Conservation (phyloP, 2,797 vertebrate species). For the Trichosurus vulpecula region DNA sequence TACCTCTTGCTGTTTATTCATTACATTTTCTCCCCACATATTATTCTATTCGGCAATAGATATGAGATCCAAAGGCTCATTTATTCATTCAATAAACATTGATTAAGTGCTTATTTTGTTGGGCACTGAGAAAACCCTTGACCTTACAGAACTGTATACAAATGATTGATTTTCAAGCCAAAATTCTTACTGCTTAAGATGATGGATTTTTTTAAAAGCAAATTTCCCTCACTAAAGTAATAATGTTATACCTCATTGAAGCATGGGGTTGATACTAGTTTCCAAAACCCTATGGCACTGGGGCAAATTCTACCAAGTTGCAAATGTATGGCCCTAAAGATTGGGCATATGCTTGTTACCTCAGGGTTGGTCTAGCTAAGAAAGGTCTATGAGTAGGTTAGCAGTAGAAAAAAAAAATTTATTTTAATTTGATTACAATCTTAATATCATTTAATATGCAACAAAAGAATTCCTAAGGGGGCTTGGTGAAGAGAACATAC, state of each 20-base stretch:
- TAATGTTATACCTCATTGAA: background rate
- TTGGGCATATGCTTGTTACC: background rate
- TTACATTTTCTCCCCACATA: background rate
- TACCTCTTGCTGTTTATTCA: background rate
- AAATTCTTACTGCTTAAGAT: background rate
- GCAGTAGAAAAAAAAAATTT: background rate
- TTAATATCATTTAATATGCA: background rate
- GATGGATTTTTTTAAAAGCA: background rate
- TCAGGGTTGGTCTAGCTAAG: background rate
- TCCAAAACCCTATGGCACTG: background rate
- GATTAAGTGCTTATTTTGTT: background rate
- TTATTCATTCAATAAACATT: background rate
- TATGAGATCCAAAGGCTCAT: background rate
- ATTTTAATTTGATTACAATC: background rate
- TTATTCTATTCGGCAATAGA: background rate
- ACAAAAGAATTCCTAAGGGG: background rate
- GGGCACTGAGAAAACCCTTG: background rate
- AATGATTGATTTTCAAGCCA: background rate
- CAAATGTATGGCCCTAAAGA: background rate
- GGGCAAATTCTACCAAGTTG: background rate
- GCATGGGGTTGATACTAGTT: background rate
- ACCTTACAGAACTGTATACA: background rate
- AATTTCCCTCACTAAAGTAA: background rate
- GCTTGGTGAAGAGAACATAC: background rate
- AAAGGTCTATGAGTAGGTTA: background rate